A percentile compares a stretch with the other conserved stretches of the same genome.
phyloP scores from a whole-genome alignment of 2,888 invertebrate genomes.

The Gari tellinella region DNA sequence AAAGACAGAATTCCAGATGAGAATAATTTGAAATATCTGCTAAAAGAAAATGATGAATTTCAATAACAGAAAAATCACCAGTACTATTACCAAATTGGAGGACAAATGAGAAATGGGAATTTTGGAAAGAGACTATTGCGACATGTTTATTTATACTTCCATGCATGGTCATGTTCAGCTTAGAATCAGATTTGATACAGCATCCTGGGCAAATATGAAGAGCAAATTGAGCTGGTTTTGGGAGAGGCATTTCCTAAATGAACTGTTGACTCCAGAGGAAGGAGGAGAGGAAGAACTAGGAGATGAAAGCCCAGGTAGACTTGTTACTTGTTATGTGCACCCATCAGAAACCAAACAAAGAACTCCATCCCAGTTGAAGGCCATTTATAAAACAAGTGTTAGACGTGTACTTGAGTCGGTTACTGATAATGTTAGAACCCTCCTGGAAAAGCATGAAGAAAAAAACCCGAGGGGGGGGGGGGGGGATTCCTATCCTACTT shows the following conservation, averaged over 20 bases:
- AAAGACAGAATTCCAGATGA: conserved; percentile 16
- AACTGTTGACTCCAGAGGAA: not conserved
- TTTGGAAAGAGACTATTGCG: conserved; percentile 26
- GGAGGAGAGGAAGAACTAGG: too few species aligned
- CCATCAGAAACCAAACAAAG: too few species aligned
- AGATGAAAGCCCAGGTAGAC: not conserved
- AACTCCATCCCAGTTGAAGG: too few species aligned
- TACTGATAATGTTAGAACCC: too few species aligned
- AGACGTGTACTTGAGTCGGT: too few species aligned
- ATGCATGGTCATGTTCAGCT: conserved; percentile 14
- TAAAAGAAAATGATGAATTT: not conserved
- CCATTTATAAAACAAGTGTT: too few species aligned
- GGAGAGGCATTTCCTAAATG: too few species aligned
- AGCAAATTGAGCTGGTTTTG: conserved; percentile 34
- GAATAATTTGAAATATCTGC: conserved; percentile 21
- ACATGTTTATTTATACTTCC: conserved; percentile 26
- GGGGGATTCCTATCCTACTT: too few species aligned
- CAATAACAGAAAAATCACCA: conserved; percentile 3
- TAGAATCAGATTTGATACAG: conserved; percentile 12
- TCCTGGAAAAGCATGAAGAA: too few species aligned
- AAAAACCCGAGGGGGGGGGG: too few species aligned
- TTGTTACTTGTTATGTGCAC: too few species aligned
- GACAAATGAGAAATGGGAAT: conserved; percentile 34
- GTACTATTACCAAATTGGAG: conserved; percentile 33
- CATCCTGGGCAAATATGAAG: conserved; percentile 9